Percentiles rank a stretch among this genome's conserved stretches.
Conservation (phyloP, 2,888 invertebrate genomes). For the Griposia aprilina region DNA sequence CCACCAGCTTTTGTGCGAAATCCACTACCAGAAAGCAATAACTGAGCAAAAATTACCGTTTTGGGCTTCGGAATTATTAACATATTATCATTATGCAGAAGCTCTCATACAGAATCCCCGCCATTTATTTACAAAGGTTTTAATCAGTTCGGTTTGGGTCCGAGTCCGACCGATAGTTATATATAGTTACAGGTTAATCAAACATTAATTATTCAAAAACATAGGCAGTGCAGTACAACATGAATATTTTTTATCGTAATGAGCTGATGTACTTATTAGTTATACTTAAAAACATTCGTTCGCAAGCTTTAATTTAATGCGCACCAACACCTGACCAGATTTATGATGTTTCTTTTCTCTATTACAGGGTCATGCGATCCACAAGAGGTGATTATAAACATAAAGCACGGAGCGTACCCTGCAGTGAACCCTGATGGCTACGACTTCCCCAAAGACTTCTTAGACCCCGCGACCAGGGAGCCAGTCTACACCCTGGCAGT, state of each 20-base stretch:
- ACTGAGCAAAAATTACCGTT: neutral
- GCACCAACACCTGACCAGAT: neutral
- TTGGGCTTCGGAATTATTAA: neutral
- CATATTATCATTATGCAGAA: neutral
- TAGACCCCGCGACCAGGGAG: constrained; percentile 87
- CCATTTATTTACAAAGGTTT: neutral
- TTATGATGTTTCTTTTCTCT: constrained; percentile 4
- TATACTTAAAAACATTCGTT: neutral
- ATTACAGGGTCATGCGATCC: constrained; percentile 90
- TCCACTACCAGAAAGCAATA: neutral
- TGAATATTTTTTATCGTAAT: neutral
- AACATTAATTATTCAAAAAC: too few species aligned
- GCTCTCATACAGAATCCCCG: neutral
- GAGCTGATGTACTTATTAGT: neutral
- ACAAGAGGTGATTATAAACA: constrained; percentile 92
- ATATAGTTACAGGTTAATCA: neutral
- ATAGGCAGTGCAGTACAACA: neutral
- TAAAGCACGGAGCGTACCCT: constrained; percentile 96
- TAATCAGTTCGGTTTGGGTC: neutral
- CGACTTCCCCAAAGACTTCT: constrained; percentile 92
- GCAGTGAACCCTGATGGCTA: constrained; percentile 96
- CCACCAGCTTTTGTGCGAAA: neutral
- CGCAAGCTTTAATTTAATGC: neutral
- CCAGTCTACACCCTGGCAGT: constrained; percentile 90
- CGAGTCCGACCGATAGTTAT: constrained; percentile 4